A percentile compares a stretch with the other conserved stretches of the same genome.
Conservation (phyloP, 2,113 vertebrate genomes). For the Machaerirhynchus nigripectus region DNA sequence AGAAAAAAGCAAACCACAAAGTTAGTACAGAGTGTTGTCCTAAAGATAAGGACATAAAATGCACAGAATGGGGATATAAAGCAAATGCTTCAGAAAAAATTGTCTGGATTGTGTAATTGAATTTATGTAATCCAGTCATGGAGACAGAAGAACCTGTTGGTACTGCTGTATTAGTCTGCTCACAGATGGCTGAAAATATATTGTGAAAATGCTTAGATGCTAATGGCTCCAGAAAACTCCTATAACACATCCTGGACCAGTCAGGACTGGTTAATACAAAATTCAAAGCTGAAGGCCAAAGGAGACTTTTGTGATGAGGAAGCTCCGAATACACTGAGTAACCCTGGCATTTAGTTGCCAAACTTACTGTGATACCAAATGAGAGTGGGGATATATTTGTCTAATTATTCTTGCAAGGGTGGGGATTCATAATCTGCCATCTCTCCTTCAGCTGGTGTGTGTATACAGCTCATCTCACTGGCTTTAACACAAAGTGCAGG, state of each 20-base stretch:
- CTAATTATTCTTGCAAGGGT: neutral
- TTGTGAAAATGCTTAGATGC: neutral
- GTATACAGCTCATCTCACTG: neutral
- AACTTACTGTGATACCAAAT: neutral
- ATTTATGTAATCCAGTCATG: neutral
- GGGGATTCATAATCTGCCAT: neutral
- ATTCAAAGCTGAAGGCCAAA: neutral
- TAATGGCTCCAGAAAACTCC: neutral
- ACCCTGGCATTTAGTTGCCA: neutral
- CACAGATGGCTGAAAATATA: neutral
- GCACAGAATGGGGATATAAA: neutral
- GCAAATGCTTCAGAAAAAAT: neutral
- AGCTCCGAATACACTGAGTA: neutral
- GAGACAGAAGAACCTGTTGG: neutral
- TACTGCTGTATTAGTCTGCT: constrained; percentile 1
- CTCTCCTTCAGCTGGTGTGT: neutral
- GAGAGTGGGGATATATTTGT: neutral
- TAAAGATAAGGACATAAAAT: neutral
- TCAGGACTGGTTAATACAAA: neutral
- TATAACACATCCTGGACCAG: neutral
- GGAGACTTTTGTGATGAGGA: neutral
- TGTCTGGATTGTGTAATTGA: neutral
- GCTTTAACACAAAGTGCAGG: neutral
- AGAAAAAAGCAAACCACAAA: neutral
- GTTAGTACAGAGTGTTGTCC: neutral